Evolutionary conservation across 1,140 invertebrate genomes (phyloP).

Genomic region (Planococcus citri): DNA sequence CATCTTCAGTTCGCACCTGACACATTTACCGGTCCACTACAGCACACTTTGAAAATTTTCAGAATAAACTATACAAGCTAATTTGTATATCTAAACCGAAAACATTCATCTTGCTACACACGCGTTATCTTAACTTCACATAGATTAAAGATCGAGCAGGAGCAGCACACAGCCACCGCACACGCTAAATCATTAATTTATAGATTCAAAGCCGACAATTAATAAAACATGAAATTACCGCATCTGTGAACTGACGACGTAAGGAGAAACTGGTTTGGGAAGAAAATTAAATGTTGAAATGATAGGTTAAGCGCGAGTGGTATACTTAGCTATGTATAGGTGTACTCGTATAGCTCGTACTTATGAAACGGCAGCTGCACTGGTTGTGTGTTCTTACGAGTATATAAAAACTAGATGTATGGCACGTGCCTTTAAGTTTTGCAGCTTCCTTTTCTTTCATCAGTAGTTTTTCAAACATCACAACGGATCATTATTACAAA

Average conservation of each 20-base stretch:
- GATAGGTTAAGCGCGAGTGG: neutral
- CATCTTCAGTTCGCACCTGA: too few relatives aligned
- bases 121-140: too few relatives aligned
- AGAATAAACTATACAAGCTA: too few relatives aligned
- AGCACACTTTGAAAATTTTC: too few relatives aligned
- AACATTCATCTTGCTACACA: too few relatives aligned
- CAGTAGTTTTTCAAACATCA: neutral
- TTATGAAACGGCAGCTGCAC: neutral
- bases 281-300: constrained; percentile 3
- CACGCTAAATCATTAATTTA: neutral
- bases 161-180: too few relatives aligned
- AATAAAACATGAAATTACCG: neutral
- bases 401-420: neutral
- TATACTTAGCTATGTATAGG: too few relatives aligned
- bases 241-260: neutral
- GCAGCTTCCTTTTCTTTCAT: neutral
- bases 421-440: neutral
- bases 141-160: too few relatives aligned
- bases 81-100: too few relatives aligned
- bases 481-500: neutral
- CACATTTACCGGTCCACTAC: too few relatives aligned
- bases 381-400: neutral
- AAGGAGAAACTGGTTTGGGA: neutral
- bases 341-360: too few relatives aligned
- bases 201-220: neutral